These are phyloP conservation scores for Oryzias javanicus DNA, from an alignment of 2,113 vertebrate genomes.

Conservation along the genomic window DNA sequence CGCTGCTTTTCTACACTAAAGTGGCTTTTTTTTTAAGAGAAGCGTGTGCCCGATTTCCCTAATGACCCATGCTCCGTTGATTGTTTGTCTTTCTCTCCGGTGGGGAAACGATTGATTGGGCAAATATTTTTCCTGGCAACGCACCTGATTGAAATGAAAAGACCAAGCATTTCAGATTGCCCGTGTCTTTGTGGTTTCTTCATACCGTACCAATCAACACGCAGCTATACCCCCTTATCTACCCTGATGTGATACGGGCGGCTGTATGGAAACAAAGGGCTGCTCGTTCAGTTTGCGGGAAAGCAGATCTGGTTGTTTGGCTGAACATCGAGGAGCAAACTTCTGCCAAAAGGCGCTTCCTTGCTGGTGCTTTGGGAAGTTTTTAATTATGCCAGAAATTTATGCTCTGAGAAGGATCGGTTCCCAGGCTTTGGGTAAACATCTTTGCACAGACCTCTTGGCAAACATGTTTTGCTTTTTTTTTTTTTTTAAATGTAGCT, in stretches of 20 bases:
- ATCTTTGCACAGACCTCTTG: background rate
- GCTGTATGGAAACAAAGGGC: slow-evolving; percentile 27
- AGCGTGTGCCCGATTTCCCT: slow-evolving; percentile 37
- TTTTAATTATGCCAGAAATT: slow-evolving; percentile 68
- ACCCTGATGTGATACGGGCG: slow-evolving; percentile 51
- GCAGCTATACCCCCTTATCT: slow-evolving; percentile 39
- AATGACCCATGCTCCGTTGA: slow-evolving; percentile 56
- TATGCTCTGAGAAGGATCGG: slow-evolving; percentile 59
- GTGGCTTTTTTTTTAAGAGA: slow-evolving; percentile 14
- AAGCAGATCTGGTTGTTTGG: slow-evolving; percentile 68
- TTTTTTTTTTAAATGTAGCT: no score
- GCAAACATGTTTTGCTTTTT: no score
- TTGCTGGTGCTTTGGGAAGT: slow-evolving; percentile 48
- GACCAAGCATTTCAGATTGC: slow-evolving; percentile 24
- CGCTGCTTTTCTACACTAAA: slow-evolving; percentile 10
- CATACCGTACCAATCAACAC: slow-evolving; percentile 36
- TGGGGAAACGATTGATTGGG: slow-evolving; percentile 54
- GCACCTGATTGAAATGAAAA: slow-evolving; percentile 49
- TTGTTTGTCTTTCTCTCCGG: slow-evolving; percentile 56
- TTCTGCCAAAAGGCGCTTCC: slow-evolving; percentile 48
- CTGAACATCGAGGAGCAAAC: slow-evolving; percentile 56
- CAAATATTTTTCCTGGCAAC: slow-evolving; percentile 61
- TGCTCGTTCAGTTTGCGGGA: slow-evolving; percentile 62
- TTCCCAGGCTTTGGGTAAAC: slow-evolving; percentile 41
- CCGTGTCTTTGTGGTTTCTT: slow-evolving; percentile 28